Evolutionary conservation across 1,140 invertebrate species (phyloP).

Genomic region (Drosophila asahinai): DNA sequence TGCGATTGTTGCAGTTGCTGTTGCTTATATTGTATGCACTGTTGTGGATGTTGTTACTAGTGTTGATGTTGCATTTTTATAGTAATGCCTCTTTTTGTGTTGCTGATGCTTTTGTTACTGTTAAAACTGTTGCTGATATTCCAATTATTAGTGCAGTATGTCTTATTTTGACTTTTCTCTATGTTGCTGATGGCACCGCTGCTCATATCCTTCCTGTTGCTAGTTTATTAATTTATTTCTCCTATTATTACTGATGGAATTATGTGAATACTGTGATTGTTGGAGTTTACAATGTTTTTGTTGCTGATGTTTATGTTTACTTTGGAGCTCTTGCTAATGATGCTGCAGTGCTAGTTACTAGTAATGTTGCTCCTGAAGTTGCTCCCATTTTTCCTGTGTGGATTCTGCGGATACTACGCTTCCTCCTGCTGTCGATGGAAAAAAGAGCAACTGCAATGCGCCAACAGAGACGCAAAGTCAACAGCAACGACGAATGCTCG

Average conservation of each 20-base stretch:
- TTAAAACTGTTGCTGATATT: background rate
- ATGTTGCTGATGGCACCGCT: background rate
- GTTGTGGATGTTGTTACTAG: background rate
- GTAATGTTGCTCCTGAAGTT: background rate
- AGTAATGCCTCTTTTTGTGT: background rate
- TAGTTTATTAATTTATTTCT: background rate
- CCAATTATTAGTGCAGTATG: no score
- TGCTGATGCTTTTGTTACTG: background rate
- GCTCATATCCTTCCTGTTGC: background rate
- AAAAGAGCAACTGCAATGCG: conserved; percentile 48
- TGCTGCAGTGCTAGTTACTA: background rate
- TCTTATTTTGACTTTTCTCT: background rate
- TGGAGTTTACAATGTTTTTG: no score
- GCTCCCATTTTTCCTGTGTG: background rate
- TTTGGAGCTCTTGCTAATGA: background rate
- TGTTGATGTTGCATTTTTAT: background rate
- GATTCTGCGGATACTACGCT: background rate
- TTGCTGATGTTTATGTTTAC: background rate
- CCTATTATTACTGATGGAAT: no score
- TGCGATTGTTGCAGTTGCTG: background rate
- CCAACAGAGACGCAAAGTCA: conserved; percentile 38
- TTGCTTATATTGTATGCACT: background rate
- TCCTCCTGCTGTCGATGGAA: conserved; percentile 1
- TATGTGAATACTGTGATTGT: no score
- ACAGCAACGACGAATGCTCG: conserved; percentile 9